A percentile compares a stretch with the other conserved stretches of the same genome.
Conservation (phyloP, 1,140 invertebrate species). For the Tetranychus urticae region DNA sequence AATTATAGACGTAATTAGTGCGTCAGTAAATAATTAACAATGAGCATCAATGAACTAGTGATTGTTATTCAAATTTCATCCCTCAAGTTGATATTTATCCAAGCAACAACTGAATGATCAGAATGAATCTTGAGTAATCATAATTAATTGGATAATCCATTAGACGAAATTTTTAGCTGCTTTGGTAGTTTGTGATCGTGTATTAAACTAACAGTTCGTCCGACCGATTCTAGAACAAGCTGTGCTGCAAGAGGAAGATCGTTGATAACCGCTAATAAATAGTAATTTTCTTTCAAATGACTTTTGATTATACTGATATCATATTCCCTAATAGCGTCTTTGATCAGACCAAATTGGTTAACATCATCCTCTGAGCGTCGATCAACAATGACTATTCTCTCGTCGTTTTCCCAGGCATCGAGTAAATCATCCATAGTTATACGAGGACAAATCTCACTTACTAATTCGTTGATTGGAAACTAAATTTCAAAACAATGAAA, state of each 20-base stretch:
- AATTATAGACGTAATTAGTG: too few species aligned
- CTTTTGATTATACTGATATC: background rate
- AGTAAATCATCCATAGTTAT: constrained; percentile 64
- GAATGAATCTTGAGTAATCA: too few species aligned
- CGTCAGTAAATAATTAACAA: too few species aligned
- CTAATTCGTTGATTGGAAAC: constrained; percentile 35
- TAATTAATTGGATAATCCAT: background rate
- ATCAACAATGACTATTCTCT: background rate
- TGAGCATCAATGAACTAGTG: too few species aligned
- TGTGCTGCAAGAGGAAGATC: background rate
- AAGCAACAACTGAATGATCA: too few species aligned
- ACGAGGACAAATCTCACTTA: constrained; percentile 44
- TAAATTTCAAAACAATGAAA: constrained; percentile 32
- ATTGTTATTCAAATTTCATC: too few species aligned
- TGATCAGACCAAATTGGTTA: background rate
- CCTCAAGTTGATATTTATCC: too few species aligned
- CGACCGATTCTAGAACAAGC: background rate
- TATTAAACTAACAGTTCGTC: background rate
- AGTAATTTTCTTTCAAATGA: background rate
- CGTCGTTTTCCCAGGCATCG: constrained; percentile 29
- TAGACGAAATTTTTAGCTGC: background rate
- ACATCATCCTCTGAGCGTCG: background rate
- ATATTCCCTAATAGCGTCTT: background rate
- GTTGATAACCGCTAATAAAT: background rate
- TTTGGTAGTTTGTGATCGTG: background rate